Conservation (phyloP, 2,113 vertebrate species). For the Dunckerocampus dactyliophorus region DNA sequence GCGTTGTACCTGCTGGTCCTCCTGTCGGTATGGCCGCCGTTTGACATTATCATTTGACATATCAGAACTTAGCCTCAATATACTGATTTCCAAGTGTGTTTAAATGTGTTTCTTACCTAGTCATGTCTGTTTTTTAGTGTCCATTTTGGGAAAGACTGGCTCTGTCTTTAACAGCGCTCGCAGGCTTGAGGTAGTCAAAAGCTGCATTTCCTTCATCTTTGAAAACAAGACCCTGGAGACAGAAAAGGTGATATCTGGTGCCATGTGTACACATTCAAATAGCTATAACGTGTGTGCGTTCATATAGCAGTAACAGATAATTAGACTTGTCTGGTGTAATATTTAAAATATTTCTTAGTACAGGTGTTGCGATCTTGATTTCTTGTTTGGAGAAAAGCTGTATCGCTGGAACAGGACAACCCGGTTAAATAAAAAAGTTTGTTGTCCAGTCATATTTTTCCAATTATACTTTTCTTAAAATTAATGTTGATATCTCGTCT, state of each 20-base stretch:
- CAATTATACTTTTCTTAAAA: too few relatives aligned
- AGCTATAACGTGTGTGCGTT: background rate
- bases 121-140: conserved; percentile 73
- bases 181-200: conserved; percentile 93
- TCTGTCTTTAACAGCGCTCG: conserved; percentile 96
- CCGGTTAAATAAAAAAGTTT: too few relatives aligned
- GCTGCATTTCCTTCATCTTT: conserved; percentile 92
- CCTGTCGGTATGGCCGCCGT: conserved; percentile 83
- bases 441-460: too few relatives aligned
- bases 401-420: too few relatives aligned
- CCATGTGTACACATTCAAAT: conserved; percentile 19
- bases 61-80: background rate
- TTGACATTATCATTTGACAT: background rate
- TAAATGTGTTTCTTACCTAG: background rate
- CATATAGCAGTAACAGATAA: too few relatives aligned
- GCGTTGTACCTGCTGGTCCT: conserved; percentile 91
- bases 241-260: conserved; percentile 84
- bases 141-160: conserved; percentile 84
- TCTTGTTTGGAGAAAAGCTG: too few relatives aligned
- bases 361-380: too few relatives aligned
- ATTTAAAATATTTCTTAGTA: too few relatives aligned
- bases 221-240: conserved; percentile 96
- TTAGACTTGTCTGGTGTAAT: too few relatives aligned
- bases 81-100: background rate
- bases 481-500: too few relatives aligned